Evolutionary conservation across 1,140 invertebrate genomes (phyloP), one percentile per base, ranked within the genome.

Genomic region (Drosophila saltans): DNA sequence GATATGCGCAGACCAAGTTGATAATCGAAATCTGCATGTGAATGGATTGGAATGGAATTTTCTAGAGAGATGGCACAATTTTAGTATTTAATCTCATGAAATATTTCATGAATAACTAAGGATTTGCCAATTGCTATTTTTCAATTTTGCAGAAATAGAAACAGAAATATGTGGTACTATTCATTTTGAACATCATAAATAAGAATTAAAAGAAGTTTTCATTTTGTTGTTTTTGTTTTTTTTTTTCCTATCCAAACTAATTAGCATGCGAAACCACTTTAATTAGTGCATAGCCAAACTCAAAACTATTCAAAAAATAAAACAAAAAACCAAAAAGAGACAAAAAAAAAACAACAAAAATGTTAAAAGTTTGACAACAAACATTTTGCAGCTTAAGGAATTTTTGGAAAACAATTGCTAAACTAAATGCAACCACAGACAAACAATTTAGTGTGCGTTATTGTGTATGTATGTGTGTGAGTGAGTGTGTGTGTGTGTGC

Each of bases 321-420:
- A 40, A 40, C 2, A 10, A 40, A 40, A 40, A 40, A 2, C 2
- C 10, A 40, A 40, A 40, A 40, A 1, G 0, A 40, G 24, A 55
- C 10, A 40, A 72, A 55, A 33, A 36, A 24, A 45, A 67, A 66
- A 26, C 43, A 60, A 65, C 56, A 71, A 52, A 66, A 60, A 72
- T 16, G 8, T 52, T 4, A 72, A 68, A 48, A 66, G 74, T 77
- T 77, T 70, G 73, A 70, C 61, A 77, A 77, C 73, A 77, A 77
- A 71, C 67, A 77, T 77, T 77, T 63, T 72, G 74, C 73, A 78
- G 75, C 75, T 78, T 72, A 78, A 78, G 68, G 58, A 78, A 78
- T 78, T 78, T 55, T 76, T 68, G 40, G 40, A 78, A 78, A 78
- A 78, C 75, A 78, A 77, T 78, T 78, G 74, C 74, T 58, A 66